A percentile compares a stretch with the other conserved stretches of the same genome.
These are phyloP conservation scores for Drosophila hydei DNA, from an alignment of 1,140 invertebrate species.

Conservation along the genomic window DNA sequence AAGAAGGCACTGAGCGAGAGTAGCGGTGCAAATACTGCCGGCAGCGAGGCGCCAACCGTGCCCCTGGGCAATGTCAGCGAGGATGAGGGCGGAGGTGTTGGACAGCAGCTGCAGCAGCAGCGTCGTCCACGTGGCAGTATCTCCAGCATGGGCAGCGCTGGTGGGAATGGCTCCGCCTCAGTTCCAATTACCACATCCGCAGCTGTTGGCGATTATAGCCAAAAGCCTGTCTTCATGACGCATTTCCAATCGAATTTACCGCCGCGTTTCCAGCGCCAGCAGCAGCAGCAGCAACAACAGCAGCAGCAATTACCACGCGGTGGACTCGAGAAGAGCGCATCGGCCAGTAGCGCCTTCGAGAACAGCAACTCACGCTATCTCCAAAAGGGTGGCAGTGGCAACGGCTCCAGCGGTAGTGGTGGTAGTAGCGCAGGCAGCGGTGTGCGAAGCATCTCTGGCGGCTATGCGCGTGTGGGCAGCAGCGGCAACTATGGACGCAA, in stretches of 20 bases:
- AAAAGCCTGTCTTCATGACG: constrained; percentile 86
- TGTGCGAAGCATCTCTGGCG: constrained; percentile 63
- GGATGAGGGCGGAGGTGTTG: constrained; percentile 39
- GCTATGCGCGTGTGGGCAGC: constrained; percentile 52
- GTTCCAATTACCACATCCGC: constrained; percentile 5
- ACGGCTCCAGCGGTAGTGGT: constrained; percentile 35
- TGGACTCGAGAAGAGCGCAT: constrained; percentile 84
- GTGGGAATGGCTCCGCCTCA: constrained; percentile 32
- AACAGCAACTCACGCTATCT: constrained; percentile 81
- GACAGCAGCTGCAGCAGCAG: constrained; percentile 35
- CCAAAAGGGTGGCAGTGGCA: constrained; percentile 54
- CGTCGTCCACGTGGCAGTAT: constrained; percentile 66
- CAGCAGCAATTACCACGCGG: constrained; percentile 58
- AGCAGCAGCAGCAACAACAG: constrained; percentile 84
- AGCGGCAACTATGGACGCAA: constrained; percentile 64
- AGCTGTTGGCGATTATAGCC: constrained; percentile 53
- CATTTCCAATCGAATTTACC: constrained; percentile 92
- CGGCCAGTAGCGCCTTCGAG: constrained; percentile 84
- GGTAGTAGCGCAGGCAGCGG: constrained; percentile 53
- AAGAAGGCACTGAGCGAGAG: constrained; percentile 84
- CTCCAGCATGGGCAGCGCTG: constrained; percentile 51
- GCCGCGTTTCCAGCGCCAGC: constrained; percentile 93
- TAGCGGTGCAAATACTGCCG: not conserved
- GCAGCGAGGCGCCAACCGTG: constrained; percentile 29
- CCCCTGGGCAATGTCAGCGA: constrained; percentile 54